A percentile compares a stretch with the other conserved stretches of the same genome.
Conservation (phyloP, 35 echinoderm and acorn worm species). For the Hemicentrotus pulcherrimus region DNA sequence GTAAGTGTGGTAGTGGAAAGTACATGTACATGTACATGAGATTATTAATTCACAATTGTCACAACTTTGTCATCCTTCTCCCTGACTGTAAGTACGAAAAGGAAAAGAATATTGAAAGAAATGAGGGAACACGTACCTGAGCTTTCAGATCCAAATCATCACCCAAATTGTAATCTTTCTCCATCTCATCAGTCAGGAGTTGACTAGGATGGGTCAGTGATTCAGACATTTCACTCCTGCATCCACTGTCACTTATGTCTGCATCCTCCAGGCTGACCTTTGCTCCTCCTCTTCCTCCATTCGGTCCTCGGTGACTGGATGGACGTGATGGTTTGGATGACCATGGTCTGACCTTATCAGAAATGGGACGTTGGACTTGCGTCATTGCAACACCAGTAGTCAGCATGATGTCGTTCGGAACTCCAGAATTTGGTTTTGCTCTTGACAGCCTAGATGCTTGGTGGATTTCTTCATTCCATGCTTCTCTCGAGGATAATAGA, state of each 20-base stretch:
- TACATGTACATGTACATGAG: background rate
- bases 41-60: background rate
- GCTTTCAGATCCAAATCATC: constrained; percentile 5
- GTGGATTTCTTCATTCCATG: background rate
- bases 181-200: background rate
- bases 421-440: background rate
- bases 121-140: background rate
- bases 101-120: background rate
- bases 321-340: background rate
- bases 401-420: constrained; percentile 13
- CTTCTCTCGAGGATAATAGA: background rate
- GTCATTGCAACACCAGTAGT: constrained; percentile 7
- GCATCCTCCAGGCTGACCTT: background rate
- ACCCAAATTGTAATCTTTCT: background rate
- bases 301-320: background rate
- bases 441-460: background rate
- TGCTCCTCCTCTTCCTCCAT: background rate
- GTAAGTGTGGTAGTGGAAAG: too few relatives aligned
- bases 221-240: constrained; percentile 49
- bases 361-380: background rate
- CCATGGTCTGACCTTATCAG: background rate
- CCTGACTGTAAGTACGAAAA: background rate
- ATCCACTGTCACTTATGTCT: constrained; percentile 56
- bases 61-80: background rate
- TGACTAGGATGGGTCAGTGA: background rate